Evolutionary conservation across 1,140 invertebrate genomes (phyloP), one percentile per base, ranked within the genome.

Genomic region (Eupristina koningsbergeri): DNA sequence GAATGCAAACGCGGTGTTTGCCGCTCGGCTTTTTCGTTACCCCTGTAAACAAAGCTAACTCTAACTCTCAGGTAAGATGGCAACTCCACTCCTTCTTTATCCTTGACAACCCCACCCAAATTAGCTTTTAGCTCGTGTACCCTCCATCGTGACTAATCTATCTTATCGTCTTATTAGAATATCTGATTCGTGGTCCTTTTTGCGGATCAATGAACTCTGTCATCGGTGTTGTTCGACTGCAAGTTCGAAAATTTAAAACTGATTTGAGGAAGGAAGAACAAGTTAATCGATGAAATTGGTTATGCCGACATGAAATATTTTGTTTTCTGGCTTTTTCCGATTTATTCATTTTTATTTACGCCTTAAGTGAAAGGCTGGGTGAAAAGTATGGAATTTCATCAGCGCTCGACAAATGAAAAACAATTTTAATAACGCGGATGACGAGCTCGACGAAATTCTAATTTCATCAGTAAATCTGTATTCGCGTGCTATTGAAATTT

Each of bases 1-100:
- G 34, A 75, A 75, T 81, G 50, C 80, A 81, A 81, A 81, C 58
- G 64, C 29, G 53, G 39, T 74, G 69, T 58, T 36, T 7, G 50
- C 15, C 31, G 74, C 50, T 11, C 26, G 47, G 74, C 50, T 76
- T 76, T 58, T 69, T 31, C 34, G 15, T 64, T 45, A 3, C 39
- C 17, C 22, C 34, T n/a, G 67, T 29, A 53, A 80, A 73, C 50
- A 80, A 53, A 80, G 26, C 31, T n/a, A 17, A n/a, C n/a, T n/a
- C n/a, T n/a, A n/a, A n/a, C n/a, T n/a, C n/a, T n/a, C n/a, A n/a
- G n/a, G n/a, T n/a, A n/a, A n/a, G n/a, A n/a, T n/a, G n/a, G n/a
- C n/a, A n/a, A n/a, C n/a, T n/a, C n/a, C n/a, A n/a, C n/a, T n/a
- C n/a, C n/a, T n/a, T n/a, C n/a, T n/a, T n/a, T n/a, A n/a, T n/a